These are phyloP conservation scores for Nemotelus pantherinus DNA, from an alignment of 2,888 invertebrate species.

Conservation along the genomic window DNA sequence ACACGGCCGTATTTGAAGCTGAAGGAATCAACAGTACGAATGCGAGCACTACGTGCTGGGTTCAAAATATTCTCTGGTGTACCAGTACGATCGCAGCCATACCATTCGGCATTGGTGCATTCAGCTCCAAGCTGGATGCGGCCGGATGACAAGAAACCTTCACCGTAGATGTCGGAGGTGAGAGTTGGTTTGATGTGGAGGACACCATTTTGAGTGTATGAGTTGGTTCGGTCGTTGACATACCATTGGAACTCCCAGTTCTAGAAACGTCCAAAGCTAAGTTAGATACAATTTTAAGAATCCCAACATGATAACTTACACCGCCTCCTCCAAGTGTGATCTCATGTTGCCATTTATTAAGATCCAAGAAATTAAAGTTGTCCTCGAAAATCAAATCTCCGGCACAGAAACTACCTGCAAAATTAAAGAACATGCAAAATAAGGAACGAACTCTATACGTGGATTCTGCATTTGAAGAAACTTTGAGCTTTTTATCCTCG, in stretches of 20 bases:
- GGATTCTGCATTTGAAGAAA: no score
- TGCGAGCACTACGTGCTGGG: conserved; percentile 74
- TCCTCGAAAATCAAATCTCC: conserved; percentile 72
- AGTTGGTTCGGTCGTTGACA: conserved; percentile 72
- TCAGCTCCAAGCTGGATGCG: conserved; percentile 70
- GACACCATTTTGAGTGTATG: conserved; percentile 68
- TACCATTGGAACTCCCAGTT: conserved; percentile 80
- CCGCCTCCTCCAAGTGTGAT: conserved; percentile 73
- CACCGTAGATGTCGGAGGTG: conserved; percentile 68
- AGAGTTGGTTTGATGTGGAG: conserved; percentile 71
- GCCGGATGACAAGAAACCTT: conserved; percentile 67
- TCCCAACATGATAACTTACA: conserved; percentile 46
- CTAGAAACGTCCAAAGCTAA: conserved; percentile 53
- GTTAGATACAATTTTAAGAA: neutral
- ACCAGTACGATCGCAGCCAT: conserved; percentile 71
- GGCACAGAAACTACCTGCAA: conserved; percentile 63
- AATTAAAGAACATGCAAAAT: no score
- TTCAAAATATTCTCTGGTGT: conserved; percentile 68
- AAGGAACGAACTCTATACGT: no score
- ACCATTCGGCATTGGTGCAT: conserved; percentile 69
- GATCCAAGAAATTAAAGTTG: conserved; percentile 70
- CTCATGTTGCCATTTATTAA: conserved; percentile 74
- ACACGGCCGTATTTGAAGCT: conserved; percentile 73
- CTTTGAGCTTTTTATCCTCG: no score
- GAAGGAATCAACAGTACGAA: conserved; percentile 72